A percentile compares a stretch with the other conserved stretches of the same genome.
Conservation (phyloP, 2,888 invertebrate species). For the Sylvicola cinctus region DNA sequence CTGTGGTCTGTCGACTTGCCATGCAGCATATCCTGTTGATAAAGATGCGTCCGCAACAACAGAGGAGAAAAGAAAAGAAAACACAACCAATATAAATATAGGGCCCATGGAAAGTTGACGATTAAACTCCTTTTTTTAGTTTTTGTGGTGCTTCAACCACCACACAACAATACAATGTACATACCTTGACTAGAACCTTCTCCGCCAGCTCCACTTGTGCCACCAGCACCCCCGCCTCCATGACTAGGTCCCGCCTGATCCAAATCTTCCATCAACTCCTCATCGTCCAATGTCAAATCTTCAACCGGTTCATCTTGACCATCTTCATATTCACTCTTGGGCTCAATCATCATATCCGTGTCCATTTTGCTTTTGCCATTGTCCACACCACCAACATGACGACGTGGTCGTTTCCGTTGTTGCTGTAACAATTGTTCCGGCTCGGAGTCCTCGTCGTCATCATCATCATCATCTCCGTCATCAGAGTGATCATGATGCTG, state of each 20-base stretch:
- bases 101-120: no score
- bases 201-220: constrained; percentile 34
- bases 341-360: constrained; percentile 31
- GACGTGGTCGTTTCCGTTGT: constrained; percentile 5
- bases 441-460: constrained; percentile 7
- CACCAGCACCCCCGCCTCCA: constrained; percentile 45
- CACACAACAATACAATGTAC: constrained; percentile 13
- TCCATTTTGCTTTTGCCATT: constrained; percentile 8
- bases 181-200: constrained; percentile 54
- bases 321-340: constrained; percentile 54
- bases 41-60: not conserved
- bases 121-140: no score
- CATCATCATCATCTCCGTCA: constrained; percentile 7
- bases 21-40: constrained; percentile 55
- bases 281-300: constrained; percentile 67
- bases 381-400: constrained; percentile 3
- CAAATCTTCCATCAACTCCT: constrained; percentile 50
- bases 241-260: constrained; percentile 50
- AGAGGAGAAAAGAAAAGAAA: constrained; percentile 1
- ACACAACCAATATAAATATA: constrained; percentile 1
- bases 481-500: constrained; percentile 19
- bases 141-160: not conserved
- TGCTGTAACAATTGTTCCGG: constrained; percentile 6
- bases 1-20: constrained; percentile 71
- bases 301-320: constrained; percentile 55